These are phyloP conservation scores for Campoletis sonorensis DNA, from an alignment of 1,140 invertebrate species.

Conservation along the genomic window DNA sequence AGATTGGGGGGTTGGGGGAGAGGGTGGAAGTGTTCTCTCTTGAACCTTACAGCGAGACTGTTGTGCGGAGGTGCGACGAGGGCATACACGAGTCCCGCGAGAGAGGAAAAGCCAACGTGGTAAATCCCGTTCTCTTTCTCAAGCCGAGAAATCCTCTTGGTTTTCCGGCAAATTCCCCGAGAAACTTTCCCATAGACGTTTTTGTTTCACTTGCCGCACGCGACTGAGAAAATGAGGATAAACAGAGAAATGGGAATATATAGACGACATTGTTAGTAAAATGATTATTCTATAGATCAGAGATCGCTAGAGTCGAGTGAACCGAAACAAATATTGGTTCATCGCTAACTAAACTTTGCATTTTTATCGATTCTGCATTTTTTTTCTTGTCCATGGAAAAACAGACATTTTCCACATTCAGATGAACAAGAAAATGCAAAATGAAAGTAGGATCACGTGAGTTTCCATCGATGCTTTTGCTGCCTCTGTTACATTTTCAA, in stretches of 20 bases:
- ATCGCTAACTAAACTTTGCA: background rate
- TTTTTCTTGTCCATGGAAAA: too few relatives aligned
- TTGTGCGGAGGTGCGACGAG: background rate
- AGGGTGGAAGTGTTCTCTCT: background rate
- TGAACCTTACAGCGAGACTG: background rate
- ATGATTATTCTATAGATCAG: background rate
- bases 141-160: constrained; percentile 13
- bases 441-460: too few relatives aligned
- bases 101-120: constrained; percentile 23
- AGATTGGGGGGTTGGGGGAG: background rate
- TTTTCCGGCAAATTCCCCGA: background rate
- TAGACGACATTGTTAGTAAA: background rate
- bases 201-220: background rate
- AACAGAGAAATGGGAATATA: background rate
- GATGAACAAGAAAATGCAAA: too few relatives aligned
- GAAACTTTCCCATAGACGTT: constrained; percentile 5
- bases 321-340: background rate
- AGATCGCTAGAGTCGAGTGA: background rate
- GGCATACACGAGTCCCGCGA: constrained; percentile 30
- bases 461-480: too few relatives aligned
- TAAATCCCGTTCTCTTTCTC: constrained; percentile 20
- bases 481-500: too few relatives aligned
- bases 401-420: too few relatives aligned
- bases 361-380: too few relatives aligned
- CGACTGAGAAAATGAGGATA: background rate